These are phyloP conservation scores for Pseudopodoces humilis DNA, from an alignment of 2,113 vertebrate species.

Conservation along the genomic window DNA sequence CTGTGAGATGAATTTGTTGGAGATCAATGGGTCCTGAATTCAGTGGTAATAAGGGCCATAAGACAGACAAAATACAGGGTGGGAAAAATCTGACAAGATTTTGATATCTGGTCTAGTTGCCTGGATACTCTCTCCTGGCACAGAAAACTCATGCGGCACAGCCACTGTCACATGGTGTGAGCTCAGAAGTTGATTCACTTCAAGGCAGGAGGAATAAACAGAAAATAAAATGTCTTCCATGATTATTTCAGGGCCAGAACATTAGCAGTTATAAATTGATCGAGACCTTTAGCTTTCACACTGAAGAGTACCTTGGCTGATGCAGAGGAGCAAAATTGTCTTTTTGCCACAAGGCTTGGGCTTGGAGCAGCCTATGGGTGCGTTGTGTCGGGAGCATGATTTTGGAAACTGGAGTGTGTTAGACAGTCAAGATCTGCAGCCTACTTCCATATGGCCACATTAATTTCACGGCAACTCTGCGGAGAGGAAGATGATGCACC, in stretches of 20 bases:
- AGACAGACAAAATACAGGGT: slow-evolving; percentile 47
- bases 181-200: slow-evolving; percentile 64
- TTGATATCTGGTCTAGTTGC: slow-evolving; percentile 61
- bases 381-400: neutral
- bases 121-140: slow-evolving; percentile 59
- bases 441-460: slow-evolving; percentile 54
- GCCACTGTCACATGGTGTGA: slow-evolving; percentile 30
- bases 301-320: neutral
- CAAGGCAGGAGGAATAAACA: slow-evolving; percentile 44
- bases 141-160: neutral
- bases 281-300: slow-evolving; percentile 28
- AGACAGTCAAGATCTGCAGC: slow-evolving; percentile 56
- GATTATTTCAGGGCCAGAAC: neutral
- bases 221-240: slow-evolving; percentile 33
- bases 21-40: neutral
- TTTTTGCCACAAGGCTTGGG: neutral
- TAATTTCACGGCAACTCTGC: neutral
- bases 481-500: neutral
- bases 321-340: neutral
- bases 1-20: neutral
- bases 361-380: slow-evolving; percentile 12
- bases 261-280: slow-evolving; percentile 24
- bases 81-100: slow-evolving; percentile 34
- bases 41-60: neutral
- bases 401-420: slow-evolving; percentile 41